Percentiles rank a stretch among this genome's conserved stretches.
Conservation (phyloP, 2,113 vertebrate genomes). For the Ceyx cyanopectus region DNA sequence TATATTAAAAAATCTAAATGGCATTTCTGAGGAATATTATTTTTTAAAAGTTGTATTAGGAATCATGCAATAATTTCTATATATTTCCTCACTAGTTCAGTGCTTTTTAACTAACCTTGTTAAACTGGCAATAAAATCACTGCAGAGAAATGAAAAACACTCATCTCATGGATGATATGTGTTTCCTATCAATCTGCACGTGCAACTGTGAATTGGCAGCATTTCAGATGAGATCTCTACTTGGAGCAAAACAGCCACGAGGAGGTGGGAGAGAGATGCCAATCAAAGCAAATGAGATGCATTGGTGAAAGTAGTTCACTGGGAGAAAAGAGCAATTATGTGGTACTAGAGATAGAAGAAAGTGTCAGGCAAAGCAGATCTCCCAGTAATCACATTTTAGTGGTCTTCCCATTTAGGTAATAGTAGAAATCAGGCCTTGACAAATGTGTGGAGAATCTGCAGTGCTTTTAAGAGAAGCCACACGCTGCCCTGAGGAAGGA, state of each 20-base stretch:
- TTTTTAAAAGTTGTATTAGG: background rate
- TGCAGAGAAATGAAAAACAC: background rate
- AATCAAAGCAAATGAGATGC: background rate
- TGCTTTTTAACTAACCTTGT: background rate
- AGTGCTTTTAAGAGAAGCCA: background rate
- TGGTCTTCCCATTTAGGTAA: background rate
- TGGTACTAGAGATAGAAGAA: background rate
- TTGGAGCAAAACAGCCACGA: background rate
- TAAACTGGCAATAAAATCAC: background rate
- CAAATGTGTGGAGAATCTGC: background rate
- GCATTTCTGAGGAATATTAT: background rate
- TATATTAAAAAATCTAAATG: background rate
- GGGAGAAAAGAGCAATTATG: background rate
- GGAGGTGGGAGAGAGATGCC: background rate
- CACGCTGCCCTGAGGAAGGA: background rate
- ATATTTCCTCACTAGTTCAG: background rate
- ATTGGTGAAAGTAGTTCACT: background rate
- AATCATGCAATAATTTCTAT: background rate
- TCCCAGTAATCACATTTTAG: background rate
- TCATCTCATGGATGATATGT: background rate
- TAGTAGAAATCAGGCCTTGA: background rate
- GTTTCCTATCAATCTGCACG: background rate
- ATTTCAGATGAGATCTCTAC: background rate
- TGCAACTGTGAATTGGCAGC: background rate
- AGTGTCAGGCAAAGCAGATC: background rate